Evolutionary conservation across 2,113 vertebrate genomes (phyloP), one percentile per base, ranked within the genome.

Genomic region (Hemicordylus capensis): DNA sequence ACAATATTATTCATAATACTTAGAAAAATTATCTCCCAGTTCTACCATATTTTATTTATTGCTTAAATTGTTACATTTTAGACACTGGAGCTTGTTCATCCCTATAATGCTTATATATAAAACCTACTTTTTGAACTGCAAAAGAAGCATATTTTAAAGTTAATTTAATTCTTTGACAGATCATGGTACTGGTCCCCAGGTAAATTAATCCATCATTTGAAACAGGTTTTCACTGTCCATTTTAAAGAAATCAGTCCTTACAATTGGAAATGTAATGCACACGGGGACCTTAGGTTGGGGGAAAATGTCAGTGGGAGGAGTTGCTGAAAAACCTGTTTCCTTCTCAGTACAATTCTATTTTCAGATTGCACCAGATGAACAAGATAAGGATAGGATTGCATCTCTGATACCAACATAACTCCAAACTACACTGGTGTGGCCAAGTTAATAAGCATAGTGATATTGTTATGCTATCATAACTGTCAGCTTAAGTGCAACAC

Each of bases 121-220:
- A 64, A 37, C 42, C 44, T 76, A 31, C 20, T 37, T 83, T 34
- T 44, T 48, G n/a, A 75, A 63, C 42, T 51, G 58, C 42, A 64
- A 24, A 83, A n/a, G 73, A 61, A 61, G 58, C n/a, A 26, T 63
- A 59, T 48, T 76, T 39, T 48, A 31, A 51, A 66, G 17, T 76
- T 66, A 76, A 76, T 76, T 66, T 76, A 66, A 83, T 75, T 63
- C n/a, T 76, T 76, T 51, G 24, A 61, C 20, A 64, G 34, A 64
- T 84, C 72, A 63, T 64, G 44, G 73, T 48, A 84, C 51, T 37
- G 19, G 34, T 54, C 42, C 9, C 37, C 44, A 64, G 59, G 48
- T 37, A 76, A 76, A 84, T 56, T 1, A 37, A 73, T 83, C 39
- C 42, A 73, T 83, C 26, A 83, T 64, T 34, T n/a, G 24, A 28